phyloP scores from a whole-genome alignment of 2,113 vertebrate species.

The Saccopteryx leptura region DNA sequence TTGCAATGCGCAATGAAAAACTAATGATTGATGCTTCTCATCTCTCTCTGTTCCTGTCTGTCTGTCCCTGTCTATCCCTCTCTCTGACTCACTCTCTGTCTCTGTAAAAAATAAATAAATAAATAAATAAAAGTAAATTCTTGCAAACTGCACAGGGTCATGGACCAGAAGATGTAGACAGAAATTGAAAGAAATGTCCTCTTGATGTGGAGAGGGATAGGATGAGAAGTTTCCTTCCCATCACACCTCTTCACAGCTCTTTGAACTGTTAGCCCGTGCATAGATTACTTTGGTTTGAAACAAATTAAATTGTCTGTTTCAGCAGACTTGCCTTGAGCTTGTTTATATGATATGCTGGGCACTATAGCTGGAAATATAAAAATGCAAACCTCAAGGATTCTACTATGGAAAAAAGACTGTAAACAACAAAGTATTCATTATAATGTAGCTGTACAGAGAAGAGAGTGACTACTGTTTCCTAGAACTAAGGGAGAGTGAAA shows the following conservation, averaged over 20 bases:
- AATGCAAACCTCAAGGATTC: neutral
- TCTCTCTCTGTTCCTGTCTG: too few species aligned
- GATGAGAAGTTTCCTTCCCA: neutral
- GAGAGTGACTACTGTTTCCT: neutral
- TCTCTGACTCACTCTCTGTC: too few species aligned
- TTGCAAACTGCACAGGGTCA: neutral
- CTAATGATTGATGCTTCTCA: too few species aligned
- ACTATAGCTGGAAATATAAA: neutral
- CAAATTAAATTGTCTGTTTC: neutral
- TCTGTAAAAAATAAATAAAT: too few species aligned
- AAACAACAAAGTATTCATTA: neutral
- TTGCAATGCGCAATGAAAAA: too few species aligned
- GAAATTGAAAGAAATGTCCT: neutral
- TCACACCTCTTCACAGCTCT: neutral
- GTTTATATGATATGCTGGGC: neutral
- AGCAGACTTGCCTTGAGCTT: conserved; percentile 1
- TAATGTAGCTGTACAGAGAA: neutral
- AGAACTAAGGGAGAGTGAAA: neutral
- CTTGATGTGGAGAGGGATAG: neutral
- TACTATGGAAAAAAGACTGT: neutral
- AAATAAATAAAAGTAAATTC: neutral
- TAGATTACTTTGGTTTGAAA: conserved; percentile 9
- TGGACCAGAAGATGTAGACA: neutral
- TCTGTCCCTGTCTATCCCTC: too few species aligned
- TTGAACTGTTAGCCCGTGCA: neutral